phyloP scores from a whole-genome alignment of 1,140 invertebrate genomes.

The Mercenaria mercenaria region DNA sequence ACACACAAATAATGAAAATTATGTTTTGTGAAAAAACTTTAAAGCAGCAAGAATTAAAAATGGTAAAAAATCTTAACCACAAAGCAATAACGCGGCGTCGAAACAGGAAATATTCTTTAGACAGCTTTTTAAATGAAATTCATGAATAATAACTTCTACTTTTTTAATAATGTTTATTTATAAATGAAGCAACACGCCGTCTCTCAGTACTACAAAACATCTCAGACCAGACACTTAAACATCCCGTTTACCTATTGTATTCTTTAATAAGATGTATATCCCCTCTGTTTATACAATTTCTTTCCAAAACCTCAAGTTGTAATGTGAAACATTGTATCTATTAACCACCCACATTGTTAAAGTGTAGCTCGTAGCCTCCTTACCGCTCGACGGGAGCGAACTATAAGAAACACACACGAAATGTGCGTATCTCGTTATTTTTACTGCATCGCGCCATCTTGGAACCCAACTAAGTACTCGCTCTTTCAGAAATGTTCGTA shows the following conservation, averaged over 20 bases:
- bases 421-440: constrained; percentile 57
- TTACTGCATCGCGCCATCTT: constrained; percentile 15
- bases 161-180: no score
- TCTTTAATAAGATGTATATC: constrained; percentile 6
- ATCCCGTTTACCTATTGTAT: neutral
- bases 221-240: neutral
- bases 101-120: no score
- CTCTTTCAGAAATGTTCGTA: neutral
- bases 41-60: no score
- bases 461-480: constrained; percentile 23
- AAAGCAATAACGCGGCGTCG: no score
- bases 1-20: no score
- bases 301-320: neutral
- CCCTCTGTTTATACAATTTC: neutral
- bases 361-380: neutral
- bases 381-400: neutral
- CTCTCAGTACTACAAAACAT: neutral
- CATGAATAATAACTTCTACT: no score
- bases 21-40: no score
- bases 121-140: no score
- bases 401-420: constrained; percentile 8
- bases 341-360: constrained; percentile 32
- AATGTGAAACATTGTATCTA: constrained; percentile 11
- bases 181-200: neutral
- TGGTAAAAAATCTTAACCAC: no score